Evolutionary conservation across 2,797 vertebrate species (phyloP).

Genomic region (Sebastes hubbsi): DNA sequence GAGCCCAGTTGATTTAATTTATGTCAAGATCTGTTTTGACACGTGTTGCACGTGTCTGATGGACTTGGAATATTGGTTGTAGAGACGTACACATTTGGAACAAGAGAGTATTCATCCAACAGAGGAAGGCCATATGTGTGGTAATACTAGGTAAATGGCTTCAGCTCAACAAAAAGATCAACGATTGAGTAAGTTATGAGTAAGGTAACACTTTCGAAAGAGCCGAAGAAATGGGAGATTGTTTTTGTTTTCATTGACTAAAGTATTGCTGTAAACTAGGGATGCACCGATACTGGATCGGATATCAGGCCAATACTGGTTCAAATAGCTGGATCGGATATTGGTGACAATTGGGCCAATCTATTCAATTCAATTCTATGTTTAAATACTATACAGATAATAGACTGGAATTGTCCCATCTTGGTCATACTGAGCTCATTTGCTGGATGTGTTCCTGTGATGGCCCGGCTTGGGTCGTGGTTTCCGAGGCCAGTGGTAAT

Average conservation of each 20-base stretch:
- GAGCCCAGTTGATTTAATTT: background rate
- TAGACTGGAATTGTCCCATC: background rate
- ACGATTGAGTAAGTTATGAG: background rate
- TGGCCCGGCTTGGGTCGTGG: background rate
- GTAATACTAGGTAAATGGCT: background rate
- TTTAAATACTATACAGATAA: too few species aligned
- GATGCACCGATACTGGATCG: too few species aligned
- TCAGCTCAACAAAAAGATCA: background rate
- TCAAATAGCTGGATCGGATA: too few species aligned
- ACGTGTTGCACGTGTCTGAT: background rate
- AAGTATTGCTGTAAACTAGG: too few species aligned
- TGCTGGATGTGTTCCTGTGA: background rate
- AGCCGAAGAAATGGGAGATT: too few species aligned
- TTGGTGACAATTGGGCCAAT: too few species aligned
- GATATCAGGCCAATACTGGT: too few species aligned
- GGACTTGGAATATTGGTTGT: background rate
- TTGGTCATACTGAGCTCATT: background rate
- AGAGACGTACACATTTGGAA: background rate
- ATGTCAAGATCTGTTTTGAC: background rate
- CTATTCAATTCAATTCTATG: too few species aligned
- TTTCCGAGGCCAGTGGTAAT: background rate
- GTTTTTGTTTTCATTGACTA: too few species aligned
- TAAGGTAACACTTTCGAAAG: background rate
- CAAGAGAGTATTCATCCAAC: background rate
- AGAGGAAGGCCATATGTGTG: background rate